Percentiles rank a stretch among this genome's conserved stretches.
These are phyloP conservation scores for Crotalus horridus DNA, from an alignment of 2,113 vertebrate species.

Conservation along the genomic window DNA sequence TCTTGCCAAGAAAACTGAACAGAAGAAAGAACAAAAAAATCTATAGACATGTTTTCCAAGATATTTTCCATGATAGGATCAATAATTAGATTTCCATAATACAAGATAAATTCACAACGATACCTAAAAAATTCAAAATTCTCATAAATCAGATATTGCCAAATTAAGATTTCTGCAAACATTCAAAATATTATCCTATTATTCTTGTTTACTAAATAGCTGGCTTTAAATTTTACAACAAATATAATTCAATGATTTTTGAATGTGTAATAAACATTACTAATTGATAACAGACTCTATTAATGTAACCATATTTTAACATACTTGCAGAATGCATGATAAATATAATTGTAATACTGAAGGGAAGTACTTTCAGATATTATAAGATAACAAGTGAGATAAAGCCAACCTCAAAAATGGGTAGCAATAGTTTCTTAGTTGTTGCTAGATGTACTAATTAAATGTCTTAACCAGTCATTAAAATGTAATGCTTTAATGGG, in stretches of 20 bases:
- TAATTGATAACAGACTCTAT: neutral
- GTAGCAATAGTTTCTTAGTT: slow-evolving; percentile 11
- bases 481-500: slow-evolving; percentile 11
- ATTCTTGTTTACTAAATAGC: neutral
- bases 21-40: neutral
- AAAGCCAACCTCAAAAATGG: slow-evolving; percentile 13
- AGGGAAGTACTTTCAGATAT: neutral
- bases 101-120: neutral
- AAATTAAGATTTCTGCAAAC: neutral
- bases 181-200: neutral
- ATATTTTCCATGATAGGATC: neutral
- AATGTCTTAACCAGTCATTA: slow-evolving; percentile 17
- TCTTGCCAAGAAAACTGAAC: neutral
- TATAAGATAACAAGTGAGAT: slow-evolving; percentile 5
- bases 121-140: neutral
- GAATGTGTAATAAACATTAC: slow-evolving; percentile 1
- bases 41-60: neutral
- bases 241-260: neutral
- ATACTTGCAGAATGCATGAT: slow-evolving; percentile 17
- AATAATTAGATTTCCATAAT: neutral
- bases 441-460: slow-evolving; percentile 17
- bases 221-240: neutral
- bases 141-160: neutral
- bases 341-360: neutral
- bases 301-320: neutral